A percentile compares a stretch with the other conserved stretches of the same genome.
Conservation (phyloP, 2,888 invertebrate genomes). For the Amiota communis region DNA sequence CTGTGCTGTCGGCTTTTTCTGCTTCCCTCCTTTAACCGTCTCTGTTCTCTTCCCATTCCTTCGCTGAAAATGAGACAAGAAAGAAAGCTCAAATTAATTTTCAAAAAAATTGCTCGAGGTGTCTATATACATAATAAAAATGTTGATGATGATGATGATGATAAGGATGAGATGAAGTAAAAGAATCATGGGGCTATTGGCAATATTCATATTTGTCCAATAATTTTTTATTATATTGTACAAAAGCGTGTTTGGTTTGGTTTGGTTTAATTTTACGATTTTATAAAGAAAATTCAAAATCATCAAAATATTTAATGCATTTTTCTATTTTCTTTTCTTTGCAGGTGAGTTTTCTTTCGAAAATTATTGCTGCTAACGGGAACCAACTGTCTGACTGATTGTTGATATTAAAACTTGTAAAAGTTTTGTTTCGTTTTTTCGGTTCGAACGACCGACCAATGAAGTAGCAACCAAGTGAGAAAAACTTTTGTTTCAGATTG, state of each 20-base stretch:
- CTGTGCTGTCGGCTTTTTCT: slow-evolving; percentile 1
- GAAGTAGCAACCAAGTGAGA: too few relatives aligned
- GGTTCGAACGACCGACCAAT: too few relatives aligned
- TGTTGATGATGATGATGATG: too few relatives aligned
- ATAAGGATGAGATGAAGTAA: too few relatives aligned
- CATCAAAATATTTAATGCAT: slow-evolving; percentile 15
- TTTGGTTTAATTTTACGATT: too few relatives aligned
- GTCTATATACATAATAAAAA: not conserved
- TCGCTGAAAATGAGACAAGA: slow-evolving; percentile 18
- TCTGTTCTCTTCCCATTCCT: slow-evolving; percentile 35
- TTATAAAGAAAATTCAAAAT: not conserved
- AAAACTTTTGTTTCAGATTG: too few relatives aligned
- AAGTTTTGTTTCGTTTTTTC: not conserved
- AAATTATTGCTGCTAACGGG: too few relatives aligned
- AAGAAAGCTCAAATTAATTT: slow-evolving; percentile 24
- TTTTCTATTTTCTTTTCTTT: slow-evolving; percentile 9
- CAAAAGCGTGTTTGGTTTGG: too few relatives aligned
- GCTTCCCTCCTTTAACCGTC: slow-evolving; percentile 22
- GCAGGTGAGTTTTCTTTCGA: slow-evolving; percentile 11
- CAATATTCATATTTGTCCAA: slow-evolving; percentile 12
- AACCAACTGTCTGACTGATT: too few relatives aligned
- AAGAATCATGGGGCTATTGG: too few relatives aligned
- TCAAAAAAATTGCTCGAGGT: slow-evolving; percentile 18
- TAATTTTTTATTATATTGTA: slow-evolving; percentile 18
- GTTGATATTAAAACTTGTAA: not conserved